These are phyloP conservation scores for Eupithecia inturbata DNA, from an alignment of 2,888 invertebrate genomes.

Conservation along the genomic window DNA sequence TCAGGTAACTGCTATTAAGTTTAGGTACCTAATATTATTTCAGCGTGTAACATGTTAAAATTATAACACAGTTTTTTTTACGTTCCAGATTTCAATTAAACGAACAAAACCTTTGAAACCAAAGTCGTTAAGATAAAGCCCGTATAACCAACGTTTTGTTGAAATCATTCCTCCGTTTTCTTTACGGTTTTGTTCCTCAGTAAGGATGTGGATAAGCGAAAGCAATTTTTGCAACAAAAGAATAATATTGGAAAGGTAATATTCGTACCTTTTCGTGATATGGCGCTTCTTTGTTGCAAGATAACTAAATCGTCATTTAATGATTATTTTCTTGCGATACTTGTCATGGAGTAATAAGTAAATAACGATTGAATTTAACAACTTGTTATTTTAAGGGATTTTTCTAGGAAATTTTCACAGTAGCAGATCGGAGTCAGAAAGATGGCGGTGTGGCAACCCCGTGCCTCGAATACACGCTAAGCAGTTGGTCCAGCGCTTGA, in stretches of 20 bases:
- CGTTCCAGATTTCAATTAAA: conserved; percentile 2
- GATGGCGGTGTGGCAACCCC: too few relatives aligned
- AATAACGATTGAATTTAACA: background rate
- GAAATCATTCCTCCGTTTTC: background rate
- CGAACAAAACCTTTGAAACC: conserved; percentile 1
- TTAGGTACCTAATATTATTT: too few relatives aligned
- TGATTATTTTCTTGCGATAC: background rate
- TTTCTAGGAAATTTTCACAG: too few relatives aligned
- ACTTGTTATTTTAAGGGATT: too few relatives aligned
- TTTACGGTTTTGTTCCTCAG: background rate
- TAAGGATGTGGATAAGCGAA: background rate
- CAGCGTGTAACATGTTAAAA: too few relatives aligned
- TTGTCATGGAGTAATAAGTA: background rate
- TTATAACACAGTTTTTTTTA: background rate
- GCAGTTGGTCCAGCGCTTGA: too few relatives aligned
- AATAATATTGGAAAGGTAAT: background rate
- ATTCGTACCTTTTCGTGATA: background rate
- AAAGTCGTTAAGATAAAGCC: conserved; percentile 8
- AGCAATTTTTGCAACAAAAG: conserved; percentile 2
- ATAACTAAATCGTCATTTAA: background rate
- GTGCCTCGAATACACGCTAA: too few relatives aligned
- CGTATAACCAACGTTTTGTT: conserved; percentile 3
- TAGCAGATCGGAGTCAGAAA: too few relatives aligned
- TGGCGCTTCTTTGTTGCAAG: background rate
- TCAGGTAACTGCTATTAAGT: too few relatives aligned